Evolutionary conservation across 2,113 vertebrate genomes (phyloP), one percentile per base, ranked within the genome.

Genomic region (Emydocephalus ijimae): DNA sequence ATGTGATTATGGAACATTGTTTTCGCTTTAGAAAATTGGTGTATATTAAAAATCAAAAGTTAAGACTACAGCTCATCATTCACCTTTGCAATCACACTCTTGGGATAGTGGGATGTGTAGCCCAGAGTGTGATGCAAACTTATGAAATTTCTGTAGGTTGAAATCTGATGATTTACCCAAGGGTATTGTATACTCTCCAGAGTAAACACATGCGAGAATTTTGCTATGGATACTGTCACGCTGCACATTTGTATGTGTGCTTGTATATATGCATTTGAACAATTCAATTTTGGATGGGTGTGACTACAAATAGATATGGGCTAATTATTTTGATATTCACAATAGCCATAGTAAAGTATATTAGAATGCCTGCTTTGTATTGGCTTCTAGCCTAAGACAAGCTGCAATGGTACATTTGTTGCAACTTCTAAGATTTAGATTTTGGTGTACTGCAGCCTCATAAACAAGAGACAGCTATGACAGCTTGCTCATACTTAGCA

Each of bases 61-160:
- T 34, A 50, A 18, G 55, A 23, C 74, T n/a, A 89, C 89, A 91
- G 9, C 34, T 85, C 87, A 61, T 92, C 64, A 43, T 0, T 0
- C 54, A 50, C 89, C 89, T 92, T 3, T 3, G 93, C 56, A 20
- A 45, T 7, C 74, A 93, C 90, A 91, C 92, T 91, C 85, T 95
- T 59, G 90, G 91, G 55, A 74, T 74, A 94, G 87, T 2, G 0
- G 0, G 61, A 55, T 92, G 74, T 69, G 54, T 91, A 87, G 61
- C 81, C 89, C 20, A 6, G 56, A 56, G 85, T 90, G 26, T 95
- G 95, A 96, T 95, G 95, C 90, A 96, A 96, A 20, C 55, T 57
- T 74, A 29, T 93, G 93, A 95, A 97, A 95, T 57, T 24, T 92
- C 39, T 87, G 23, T 85, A 90, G 57, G 52, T 61, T 92, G 45